Base-by-base conservation (phyloP, 2,888 invertebrate species). In the Orchesellides sinensis region DNA sequence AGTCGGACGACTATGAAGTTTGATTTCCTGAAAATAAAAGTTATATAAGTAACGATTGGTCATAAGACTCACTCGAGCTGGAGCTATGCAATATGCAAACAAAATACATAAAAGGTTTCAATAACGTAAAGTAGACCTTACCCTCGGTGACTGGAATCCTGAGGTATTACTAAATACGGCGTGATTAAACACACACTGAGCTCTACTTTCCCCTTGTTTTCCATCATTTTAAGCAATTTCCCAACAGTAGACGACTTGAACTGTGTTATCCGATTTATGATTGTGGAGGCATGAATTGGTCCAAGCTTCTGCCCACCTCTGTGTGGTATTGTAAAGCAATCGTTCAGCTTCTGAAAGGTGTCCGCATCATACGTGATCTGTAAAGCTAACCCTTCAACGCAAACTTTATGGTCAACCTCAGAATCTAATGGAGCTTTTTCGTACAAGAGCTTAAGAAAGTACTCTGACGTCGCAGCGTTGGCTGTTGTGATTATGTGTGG, bases 161-260 rank as follows among this genome's bases (percentile, higher is more conserved):
- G 93, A 0, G 98, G 98, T 85, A 99, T 91, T 59, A 98, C 93
- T 59, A 99, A 91, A 89, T 95, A 94, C 0, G 97, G 96, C 0
- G 98, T 96, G 89, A 95, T 93, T 32, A 99, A 92, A 89, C 95
- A 93, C 0, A 99, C 93, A 88, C 95, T 65, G 1, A 80, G 25
- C 49, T 75, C 84, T 0, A 84, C 54, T 35, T 80, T 80, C 21
- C 79, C 84, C 19, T 72, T 54, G 32, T 69, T 61, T 23, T 84
- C 84, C 74, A 84, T 75, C 66, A 84, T 59, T 35, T 49, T 63
- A 1, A 79, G 19, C 2, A 84, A 19, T 17, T 23, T 27, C 17
- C 32, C 21, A 0, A 69, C 70, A 1, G 70, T 63, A 1, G 54
- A 29, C n/a, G 74, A 68, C 35, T 66, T 75, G 29, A 79, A 79